Conservation (phyloP, 1,140 invertebrate species). For the Nebria ingens region DNA sequence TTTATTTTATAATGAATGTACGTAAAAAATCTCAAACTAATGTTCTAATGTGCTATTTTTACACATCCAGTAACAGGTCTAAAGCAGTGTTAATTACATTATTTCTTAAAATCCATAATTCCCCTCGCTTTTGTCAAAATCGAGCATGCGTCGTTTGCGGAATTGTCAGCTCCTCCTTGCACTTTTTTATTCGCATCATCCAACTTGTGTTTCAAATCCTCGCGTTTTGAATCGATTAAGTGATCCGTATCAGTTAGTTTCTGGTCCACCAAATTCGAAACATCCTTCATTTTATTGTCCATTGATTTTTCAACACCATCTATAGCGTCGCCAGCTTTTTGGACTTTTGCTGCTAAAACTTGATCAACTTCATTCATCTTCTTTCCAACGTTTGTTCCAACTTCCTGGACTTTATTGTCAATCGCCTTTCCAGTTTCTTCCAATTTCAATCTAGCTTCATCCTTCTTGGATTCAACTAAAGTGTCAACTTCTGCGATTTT, state of each 20-base stretch:
- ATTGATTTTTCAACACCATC: not conserved
- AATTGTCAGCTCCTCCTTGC: not conserved
- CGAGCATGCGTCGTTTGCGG: not conserved
- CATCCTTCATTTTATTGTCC: not conserved
- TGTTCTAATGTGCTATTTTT: too few relatives aligned
- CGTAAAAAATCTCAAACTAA: too few relatives aligned
- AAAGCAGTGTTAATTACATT: too few relatives aligned
- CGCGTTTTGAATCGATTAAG: not conserved
- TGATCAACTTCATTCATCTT: not conserved
- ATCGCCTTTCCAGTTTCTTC: constrained; percentile 5
- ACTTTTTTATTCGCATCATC: constrained; percentile 4
- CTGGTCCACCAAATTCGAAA: not conserved
- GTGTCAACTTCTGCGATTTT: constrained; percentile 1
- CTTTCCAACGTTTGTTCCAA: not conserved
- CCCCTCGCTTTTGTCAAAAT: not conserved
- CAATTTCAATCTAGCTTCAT: constrained; percentile 6
- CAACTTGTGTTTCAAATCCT: not conserved
- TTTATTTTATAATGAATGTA: too few relatives aligned
- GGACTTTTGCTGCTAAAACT: not conserved
- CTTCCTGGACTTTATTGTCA: constrained; percentile 12
- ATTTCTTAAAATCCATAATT: not conserved
- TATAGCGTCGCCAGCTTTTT: not conserved
- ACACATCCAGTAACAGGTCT: too few relatives aligned
- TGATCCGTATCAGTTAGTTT: not conserved
- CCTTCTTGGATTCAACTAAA: not conserved